phyloP scores from a whole-genome alignment of 64 coral and sea anemone genomes.

The Exaiptasia diaphana region DNA sequence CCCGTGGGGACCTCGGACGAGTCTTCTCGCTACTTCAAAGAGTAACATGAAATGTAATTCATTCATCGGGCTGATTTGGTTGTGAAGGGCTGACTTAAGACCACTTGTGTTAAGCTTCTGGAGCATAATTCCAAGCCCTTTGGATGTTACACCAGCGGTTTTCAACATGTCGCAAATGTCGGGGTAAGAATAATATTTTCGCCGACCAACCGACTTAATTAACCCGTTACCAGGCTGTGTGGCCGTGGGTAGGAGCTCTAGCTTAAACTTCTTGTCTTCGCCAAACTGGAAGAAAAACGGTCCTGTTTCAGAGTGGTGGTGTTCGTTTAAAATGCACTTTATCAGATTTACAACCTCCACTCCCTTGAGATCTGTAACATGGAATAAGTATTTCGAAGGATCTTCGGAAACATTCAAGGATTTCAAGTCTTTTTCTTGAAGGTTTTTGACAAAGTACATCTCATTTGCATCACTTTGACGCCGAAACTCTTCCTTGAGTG shows the following conservation, averaged over 20 bases:
- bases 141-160: conserved; percentile 67
- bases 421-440: conserved; percentile 21
- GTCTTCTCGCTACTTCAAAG: conserved; percentile 75
- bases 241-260: conserved; percentile 79
- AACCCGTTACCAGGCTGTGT: conserved; percentile 73
- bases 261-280: conserved; percentile 83
- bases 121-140: conserved; percentile 78
- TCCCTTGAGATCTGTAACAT: conserved; percentile 67
- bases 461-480: conserved; percentile 77
- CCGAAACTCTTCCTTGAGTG: conserved; percentile 58
- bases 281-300: conserved; percentile 84
- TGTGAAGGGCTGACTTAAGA: conserved; percentile 81
- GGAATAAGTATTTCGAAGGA: conserved; percentile 42
- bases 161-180: conserved; percentile 70
- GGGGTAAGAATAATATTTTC: conserved; percentile 74
- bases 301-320: conserved; percentile 40
- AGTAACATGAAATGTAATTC: conserved; percentile 88
- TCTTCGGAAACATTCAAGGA: conserved; percentile 4
- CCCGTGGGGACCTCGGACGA: conserved; percentile 72
- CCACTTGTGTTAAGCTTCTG: conserved; percentile 76
- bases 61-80: conserved; percentile 87
- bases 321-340: conserved; percentile 49
- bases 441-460: conserved; percentile 72
- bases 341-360: conserved; percentile 67
- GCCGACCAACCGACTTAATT: conserved; percentile 75